These are phyloP conservation scores for Trematocara marginatum DNA, from an alignment of 2,113 vertebrate genomes.

Conservation along the genomic window DNA sequence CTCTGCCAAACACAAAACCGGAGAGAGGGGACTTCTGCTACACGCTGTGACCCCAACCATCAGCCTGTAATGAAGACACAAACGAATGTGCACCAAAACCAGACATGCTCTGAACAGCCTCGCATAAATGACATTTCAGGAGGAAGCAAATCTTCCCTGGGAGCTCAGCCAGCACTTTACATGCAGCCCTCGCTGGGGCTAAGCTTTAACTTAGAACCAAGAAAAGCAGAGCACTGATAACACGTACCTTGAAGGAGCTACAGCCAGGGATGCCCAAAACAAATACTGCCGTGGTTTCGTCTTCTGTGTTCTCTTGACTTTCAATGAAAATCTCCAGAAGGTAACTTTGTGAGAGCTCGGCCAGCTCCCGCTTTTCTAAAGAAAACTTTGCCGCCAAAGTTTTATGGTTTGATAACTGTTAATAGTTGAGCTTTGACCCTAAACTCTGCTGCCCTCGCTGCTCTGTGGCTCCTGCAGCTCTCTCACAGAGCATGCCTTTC, in stretches of 20 bases:
- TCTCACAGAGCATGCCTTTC: not conserved
- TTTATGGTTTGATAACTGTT: not conserved
- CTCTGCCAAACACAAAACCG: not conserved
- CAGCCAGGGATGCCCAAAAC: not conserved
- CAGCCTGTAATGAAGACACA: not conserved
- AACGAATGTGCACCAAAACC: not conserved
- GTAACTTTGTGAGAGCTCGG: conserved; percentile 1
- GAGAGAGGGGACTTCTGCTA: not conserved
- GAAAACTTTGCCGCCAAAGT: not conserved
- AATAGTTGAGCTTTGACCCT: not conserved
- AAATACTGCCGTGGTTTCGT: not conserved
- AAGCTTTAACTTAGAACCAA: not conserved
- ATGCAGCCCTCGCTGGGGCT: not conserved
- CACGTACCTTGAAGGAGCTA: conserved; percentile 41
- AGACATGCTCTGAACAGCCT: not conserved
- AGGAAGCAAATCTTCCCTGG: not conserved
- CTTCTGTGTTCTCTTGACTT: not conserved
- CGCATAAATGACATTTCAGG: not conserved
- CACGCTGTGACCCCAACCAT: not conserved
- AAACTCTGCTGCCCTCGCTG: not conserved
- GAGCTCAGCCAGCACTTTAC: not conserved
- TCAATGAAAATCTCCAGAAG: conserved; percentile 4
- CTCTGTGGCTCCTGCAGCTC: not conserved
- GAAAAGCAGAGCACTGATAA: not conserved
- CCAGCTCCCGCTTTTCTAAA: not conserved